Percentiles rank a stretch among this genome's conserved stretches.
Conservation (phyloP, 2,888 invertebrate genomes). For the Yponomeuta evonymella region DNA sequence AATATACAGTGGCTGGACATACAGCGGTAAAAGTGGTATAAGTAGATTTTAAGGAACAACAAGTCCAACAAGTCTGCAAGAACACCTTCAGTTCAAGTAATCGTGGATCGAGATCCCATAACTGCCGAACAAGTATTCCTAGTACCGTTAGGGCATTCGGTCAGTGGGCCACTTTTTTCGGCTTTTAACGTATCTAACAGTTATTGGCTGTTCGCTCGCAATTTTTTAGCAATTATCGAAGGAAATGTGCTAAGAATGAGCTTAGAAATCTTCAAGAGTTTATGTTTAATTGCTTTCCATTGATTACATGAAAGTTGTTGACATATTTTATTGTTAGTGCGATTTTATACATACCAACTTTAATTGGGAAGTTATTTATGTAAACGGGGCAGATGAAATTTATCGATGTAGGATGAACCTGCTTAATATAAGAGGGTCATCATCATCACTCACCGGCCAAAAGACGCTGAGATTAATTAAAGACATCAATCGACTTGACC, state of each 20-base stretch:
- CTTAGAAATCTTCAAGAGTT: background rate
- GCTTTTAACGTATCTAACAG: conserved; percentile 44
- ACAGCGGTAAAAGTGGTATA: too few relatives aligned
- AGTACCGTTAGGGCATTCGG: conserved; percentile 52
- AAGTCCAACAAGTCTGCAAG: background rate
- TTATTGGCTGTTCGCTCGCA: background rate
- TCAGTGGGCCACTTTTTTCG: conserved; percentile 65
- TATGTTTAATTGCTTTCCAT: background rate
- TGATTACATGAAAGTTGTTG: background rate
- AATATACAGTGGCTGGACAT: too few relatives aligned
- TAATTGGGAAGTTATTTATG: too few relatives aligned
- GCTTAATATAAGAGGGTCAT: background rate
- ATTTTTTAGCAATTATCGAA: conserved; percentile 2
- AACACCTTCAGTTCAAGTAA: background rate
- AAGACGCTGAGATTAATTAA: background rate
- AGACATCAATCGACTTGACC: background rate
- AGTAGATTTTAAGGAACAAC: too few relatives aligned
- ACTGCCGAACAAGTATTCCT: background rate
- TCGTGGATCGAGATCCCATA: background rate
- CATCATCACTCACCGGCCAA: background rate
- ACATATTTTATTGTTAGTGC: too few relatives aligned
- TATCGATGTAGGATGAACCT: background rate
- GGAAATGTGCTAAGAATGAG: background rate
- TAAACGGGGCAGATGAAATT: background rate
- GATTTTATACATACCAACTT: too few relatives aligned